Conservation (phyloP, 2,888 invertebrate species). For the Apotomis capreana region DNA sequence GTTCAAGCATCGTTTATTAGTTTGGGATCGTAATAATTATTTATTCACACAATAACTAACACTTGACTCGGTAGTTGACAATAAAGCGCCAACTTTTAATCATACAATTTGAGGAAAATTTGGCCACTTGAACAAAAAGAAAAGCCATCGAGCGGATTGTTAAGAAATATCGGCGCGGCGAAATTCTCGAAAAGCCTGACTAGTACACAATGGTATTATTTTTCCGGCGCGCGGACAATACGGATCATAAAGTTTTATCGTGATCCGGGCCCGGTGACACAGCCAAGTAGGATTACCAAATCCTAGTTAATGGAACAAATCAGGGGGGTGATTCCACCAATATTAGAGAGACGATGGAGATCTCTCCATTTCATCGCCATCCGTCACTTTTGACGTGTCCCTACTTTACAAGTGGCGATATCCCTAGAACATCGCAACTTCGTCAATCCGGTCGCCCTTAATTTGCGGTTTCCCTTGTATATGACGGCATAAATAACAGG, state of each 20-base stretch:
- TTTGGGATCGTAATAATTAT: no score
- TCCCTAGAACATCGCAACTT: no score
- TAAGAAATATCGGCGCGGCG: slow-evolving; percentile 19
- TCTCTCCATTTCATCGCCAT: no score
- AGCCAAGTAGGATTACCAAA: slow-evolving; percentile 22
- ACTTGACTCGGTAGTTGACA: background rate
- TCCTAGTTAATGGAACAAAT: slow-evolving; percentile 19
- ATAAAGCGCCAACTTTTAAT: slow-evolving; percentile 9
- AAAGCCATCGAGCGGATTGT: slow-evolving; percentile 23
- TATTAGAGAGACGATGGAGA: background rate
- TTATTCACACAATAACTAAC: background rate
- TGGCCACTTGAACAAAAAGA: slow-evolving; percentile 18
- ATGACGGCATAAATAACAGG: no score
- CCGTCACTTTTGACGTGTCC: no score
- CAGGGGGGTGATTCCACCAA: background rate
- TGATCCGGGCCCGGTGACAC: slow-evolving; percentile 46
- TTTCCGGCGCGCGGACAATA: slow-evolving; percentile 68
- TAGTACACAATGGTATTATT: slow-evolving; percentile 55
- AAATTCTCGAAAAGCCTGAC: slow-evolving; percentile 24
- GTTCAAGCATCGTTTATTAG: no score
- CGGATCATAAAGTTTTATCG: slow-evolving; percentile 71
- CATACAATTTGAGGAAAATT: slow-evolving; percentile 10
- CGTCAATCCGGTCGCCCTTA: no score
- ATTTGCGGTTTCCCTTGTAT: no score
- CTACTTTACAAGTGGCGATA: no score